Conservation (phyloP, 2,888 invertebrate species). For the Oligia latruncula region DNA sequence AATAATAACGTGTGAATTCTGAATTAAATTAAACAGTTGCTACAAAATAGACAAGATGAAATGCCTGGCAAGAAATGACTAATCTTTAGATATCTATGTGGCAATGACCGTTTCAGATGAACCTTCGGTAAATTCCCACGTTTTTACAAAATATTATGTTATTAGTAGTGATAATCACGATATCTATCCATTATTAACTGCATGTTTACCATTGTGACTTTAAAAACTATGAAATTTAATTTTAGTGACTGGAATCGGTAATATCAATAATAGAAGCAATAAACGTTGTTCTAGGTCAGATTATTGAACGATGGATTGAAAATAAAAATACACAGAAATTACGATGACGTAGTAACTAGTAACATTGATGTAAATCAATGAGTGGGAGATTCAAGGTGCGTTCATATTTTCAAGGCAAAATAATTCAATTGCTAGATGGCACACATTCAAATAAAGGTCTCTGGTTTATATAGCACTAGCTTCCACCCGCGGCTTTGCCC, state of each 20-base stretch:
- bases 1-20: slow-evolving; percentile 16
- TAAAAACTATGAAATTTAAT: slow-evolving; percentile 6
- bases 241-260: slow-evolving; percentile 1
- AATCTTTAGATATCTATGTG: slow-evolving; percentile 26
- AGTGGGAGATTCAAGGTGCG: slow-evolving; percentile 66
- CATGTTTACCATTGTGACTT: neutral
- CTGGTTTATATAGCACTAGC: slow-evolving; percentile 16
- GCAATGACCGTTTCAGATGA: slow-evolving; percentile 35
- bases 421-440: slow-evolving; percentile 60
- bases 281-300: slow-evolving; percentile 17
- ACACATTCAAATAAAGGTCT: slow-evolving; percentile 53
- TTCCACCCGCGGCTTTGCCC: no score
- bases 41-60: slow-evolving; percentile 8
- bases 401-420: slow-evolving; percentile 62
- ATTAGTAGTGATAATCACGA: slow-evolving; percentile 13
- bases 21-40: slow-evolving; percentile 19
- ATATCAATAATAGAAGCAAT: slow-evolving; percentile 17
- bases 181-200: slow-evolving; percentile 3
- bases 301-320: slow-evolving; percentile 18
- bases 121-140: slow-evolving; percentile 27
- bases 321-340: slow-evolving; percentile 53
- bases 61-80: slow-evolving; percentile 11
- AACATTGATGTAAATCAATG: slow-evolving; percentile 58
- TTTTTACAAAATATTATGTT: slow-evolving; percentile 18
- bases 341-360: slow-evolving; percentile 45